These are phyloP conservation scores for Amaurobius ferox DNA, from an alignment of 2,888 invertebrate species.

Conservation along the genomic window DNA sequence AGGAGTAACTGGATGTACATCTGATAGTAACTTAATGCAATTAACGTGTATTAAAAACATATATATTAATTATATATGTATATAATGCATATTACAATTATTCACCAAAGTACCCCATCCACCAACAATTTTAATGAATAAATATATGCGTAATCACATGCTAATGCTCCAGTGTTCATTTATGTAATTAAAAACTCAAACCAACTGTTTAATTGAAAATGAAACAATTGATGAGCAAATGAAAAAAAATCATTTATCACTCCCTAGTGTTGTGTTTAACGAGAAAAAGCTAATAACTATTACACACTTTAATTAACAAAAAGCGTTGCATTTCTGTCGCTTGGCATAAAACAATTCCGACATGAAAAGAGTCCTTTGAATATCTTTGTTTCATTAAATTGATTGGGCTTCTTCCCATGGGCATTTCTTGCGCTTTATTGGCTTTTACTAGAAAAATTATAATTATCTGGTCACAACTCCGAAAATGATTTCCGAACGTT, in stretches of 20 bases:
- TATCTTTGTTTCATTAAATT: neutral
- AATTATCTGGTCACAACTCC: neutral
- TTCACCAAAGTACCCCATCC: too few relatives aligned
- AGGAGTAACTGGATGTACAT: too few relatives aligned
- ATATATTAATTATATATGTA: too few relatives aligned
- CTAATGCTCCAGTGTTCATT: too few relatives aligned
- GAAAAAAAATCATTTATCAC: neutral
- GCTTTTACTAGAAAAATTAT: neutral
- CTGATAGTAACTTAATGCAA: too few relatives aligned
- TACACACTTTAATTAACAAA: constrained; percentile 65
- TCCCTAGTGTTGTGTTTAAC: neutral
- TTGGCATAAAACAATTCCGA: constrained; percentile 42
- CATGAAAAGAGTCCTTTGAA: neutral
- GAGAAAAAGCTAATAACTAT: constrained; percentile 35
- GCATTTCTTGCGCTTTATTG: neutral
- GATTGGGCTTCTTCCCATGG: neutral
- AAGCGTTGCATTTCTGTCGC: constrained; percentile 48
- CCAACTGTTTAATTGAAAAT: neutral
- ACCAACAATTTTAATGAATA: too few relatives aligned
- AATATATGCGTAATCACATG: too few relatives aligned
- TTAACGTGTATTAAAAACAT: too few relatives aligned
- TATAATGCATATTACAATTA: too few relatives aligned
- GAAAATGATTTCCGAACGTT: neutral
- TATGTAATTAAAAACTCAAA: too few relatives aligned
- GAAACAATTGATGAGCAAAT: neutral